Base-by-base conservation (phyloP, 2,888 invertebrate species). In the Hylaea fasciaria region DNA sequence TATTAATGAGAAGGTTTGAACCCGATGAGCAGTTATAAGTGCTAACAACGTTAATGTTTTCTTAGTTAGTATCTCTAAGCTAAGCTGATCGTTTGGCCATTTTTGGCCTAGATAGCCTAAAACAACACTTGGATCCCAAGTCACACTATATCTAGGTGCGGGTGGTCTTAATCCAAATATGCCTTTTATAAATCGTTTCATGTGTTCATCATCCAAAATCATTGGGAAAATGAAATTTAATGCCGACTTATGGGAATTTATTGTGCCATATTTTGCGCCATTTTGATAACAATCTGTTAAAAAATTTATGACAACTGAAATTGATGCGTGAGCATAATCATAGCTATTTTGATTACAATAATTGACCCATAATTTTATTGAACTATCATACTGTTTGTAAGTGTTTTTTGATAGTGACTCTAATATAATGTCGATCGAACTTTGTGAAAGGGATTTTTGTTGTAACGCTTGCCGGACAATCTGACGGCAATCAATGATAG, bases 401-500 rank as follows among this genome's bases (percentile, higher is more conserved):
- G n/a, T n/a, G n/a, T n/a, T 28, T 17, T 58, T 32, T 3, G 57
- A 48, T 35, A 62, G n/a, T 2, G 60, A 63, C 13, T 57, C 48
- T 22, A 66, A 22, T 56, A 63, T 66, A 9, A 66, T 58, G 14
- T 66, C 56, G 29, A 63, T 37, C 0, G 65, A 28, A 12, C 40
- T n/a, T n/a, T n/a, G n/a, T n/a, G n/a, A n/a, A n/a, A n/a, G n/a
- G n/a, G n/a, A n/a, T n/a, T n/a, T n/a, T n/a, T n/a, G n/a, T 43
- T 43, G 28, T 35, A 63, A 22, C 7, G 56, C 14, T 53, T 56
- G 45, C 63, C 63, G n/a, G 61, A 64, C 7, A 64, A 37, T 32
- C 45, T 49, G 53, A 37, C 66, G 61, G 66, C 66, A 63, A 58
- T 48, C 35, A 66, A 58, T 1, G 0, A 58, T 35, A 61, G 47